These are phyloP conservation scores for Xylocopa sonorina DNA, from an alignment of 1,140 invertebrate genomes.

Conservation along the genomic window DNA sequence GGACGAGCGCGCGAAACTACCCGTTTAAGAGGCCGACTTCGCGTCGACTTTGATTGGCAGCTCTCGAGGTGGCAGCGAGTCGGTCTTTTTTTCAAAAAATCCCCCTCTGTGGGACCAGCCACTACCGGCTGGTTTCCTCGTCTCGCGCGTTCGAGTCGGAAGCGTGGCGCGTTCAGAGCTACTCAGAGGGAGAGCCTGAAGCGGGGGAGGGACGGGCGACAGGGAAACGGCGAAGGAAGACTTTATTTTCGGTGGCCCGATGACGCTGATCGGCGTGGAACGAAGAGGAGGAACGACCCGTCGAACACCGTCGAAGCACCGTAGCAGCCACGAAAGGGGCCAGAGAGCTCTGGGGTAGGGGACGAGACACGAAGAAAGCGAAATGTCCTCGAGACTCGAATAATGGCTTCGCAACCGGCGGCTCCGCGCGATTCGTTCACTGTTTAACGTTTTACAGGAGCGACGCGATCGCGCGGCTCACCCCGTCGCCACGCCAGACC, in stretches of 20 bases:
- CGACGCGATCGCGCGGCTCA: not conserved
- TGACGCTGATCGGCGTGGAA: slow-evolving; percentile 58
- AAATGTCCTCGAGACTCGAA: slow-evolving; percentile 38
- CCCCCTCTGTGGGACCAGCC: slow-evolving; percentile 43
- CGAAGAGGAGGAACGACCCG: slow-evolving; percentile 52
- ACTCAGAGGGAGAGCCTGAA: slow-evolving; percentile 40
- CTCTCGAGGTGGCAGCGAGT: slow-evolving; percentile 46
- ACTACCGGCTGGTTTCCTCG: slow-evolving; percentile 30
- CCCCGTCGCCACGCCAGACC: too few species aligned
- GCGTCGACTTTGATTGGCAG: slow-evolving; percentile 68
- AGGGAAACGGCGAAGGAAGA: slow-evolving; percentile 56
- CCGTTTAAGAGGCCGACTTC: slow-evolving; percentile 62
- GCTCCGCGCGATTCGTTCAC: slow-evolving; percentile 1
- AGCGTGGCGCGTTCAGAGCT: slow-evolving; percentile 45
- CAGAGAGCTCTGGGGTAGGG: slow-evolving; percentile 12
- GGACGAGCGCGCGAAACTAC: slow-evolving; percentile 62
- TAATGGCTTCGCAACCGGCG: slow-evolving; percentile 13
- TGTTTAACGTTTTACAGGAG: slow-evolving; percentile 24
- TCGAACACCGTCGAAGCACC: slow-evolving; percentile 32
- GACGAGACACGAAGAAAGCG: slow-evolving; percentile 29
- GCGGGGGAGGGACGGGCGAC: slow-evolving; percentile 26
- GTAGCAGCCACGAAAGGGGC: slow-evolving; percentile 1
- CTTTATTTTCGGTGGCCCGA: slow-evolving; percentile 65
- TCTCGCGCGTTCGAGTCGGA: slow-evolving; percentile 56
- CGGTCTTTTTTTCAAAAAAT: slow-evolving; percentile 51